Evolutionary conservation across 2,888 invertebrate species (phyloP).

Genomic region (Eristalinus sepulchralis): DNA sequence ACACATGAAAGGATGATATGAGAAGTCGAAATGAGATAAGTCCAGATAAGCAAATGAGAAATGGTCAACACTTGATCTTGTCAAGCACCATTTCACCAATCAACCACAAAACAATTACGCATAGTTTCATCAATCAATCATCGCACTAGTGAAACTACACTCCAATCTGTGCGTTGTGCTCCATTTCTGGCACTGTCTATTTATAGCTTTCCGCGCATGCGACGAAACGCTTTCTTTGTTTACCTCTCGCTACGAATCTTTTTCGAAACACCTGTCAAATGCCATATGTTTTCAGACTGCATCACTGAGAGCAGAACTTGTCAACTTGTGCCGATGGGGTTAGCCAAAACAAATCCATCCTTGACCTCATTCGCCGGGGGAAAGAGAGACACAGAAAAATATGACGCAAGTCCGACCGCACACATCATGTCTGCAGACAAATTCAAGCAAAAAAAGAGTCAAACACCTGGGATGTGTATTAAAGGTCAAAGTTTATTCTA

Average conservation of each 20-base stretch:
- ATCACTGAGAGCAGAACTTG: background rate
- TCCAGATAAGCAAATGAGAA: too few relatives aligned
- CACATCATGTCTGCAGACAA: background rate
- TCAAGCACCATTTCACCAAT: too few relatives aligned
- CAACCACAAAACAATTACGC: background rate
- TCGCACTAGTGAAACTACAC: background rate
- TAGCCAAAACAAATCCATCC: slow-evolving; percentile 23
- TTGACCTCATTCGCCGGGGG: slow-evolving; percentile 12
- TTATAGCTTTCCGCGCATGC: slow-evolving; percentile 6
- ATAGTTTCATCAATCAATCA: background rate
- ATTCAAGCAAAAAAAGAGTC: slow-evolving; percentile 1
- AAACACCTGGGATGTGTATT: slow-evolving; percentile 20
- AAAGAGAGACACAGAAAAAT: background rate
- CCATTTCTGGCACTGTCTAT: background rate
- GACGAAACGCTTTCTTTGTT: slow-evolving; percentile 10
- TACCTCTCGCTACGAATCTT: background rate
- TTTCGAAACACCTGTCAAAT: slow-evolving; percentile 35
- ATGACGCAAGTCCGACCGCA: background rate
- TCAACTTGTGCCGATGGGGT: background rate
- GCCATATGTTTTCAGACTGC: slow-evolving; percentile 22
- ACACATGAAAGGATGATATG: too few relatives aligned
- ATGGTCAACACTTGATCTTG: too few relatives aligned
- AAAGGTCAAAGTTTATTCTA: slow-evolving; percentile 60
- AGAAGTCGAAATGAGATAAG: too few relatives aligned
- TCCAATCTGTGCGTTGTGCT: background rate